These are phyloP conservation scores for Centrocercus urophasianus DNA, from an alignment of 2,113 vertebrate species.

Conservation along the genomic window DNA sequence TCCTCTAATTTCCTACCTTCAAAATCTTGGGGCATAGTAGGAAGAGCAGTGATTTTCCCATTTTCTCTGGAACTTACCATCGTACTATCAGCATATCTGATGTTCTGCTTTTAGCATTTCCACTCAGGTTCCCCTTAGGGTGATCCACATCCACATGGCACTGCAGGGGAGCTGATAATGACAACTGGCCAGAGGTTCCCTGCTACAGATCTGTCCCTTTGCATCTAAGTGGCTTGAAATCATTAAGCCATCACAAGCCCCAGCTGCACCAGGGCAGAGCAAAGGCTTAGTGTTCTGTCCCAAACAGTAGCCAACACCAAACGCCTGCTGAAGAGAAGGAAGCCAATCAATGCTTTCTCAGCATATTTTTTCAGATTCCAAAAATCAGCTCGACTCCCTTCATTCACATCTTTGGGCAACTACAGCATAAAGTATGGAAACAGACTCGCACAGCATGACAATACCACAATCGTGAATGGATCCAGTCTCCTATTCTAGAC, in stretches of 20 bases:
- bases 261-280: background rate
- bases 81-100: background rate
- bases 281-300: background rate
- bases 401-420: accelerated
- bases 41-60: background rate
- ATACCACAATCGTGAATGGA: background rate
- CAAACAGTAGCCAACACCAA: background rate
- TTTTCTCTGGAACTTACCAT: background rate
- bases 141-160: background rate
- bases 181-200: background rate
- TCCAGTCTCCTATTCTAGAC: background rate
- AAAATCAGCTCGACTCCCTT: background rate
- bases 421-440: background rate
- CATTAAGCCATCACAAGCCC: accelerated
- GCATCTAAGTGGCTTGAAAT: background rate
- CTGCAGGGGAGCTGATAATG: background rate
- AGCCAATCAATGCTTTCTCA: background rate
- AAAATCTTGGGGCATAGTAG: background rate
- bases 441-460: background rate
- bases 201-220: background rate
- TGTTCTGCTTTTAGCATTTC: background rate
- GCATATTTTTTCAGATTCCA: background rate
- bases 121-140: background rate
- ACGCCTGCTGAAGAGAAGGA: background rate
- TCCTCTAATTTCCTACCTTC: background rate